phyloP scores from a whole-genome alignment of 2,888 invertebrate species.

The Chymomyza caudatula region DNA sequence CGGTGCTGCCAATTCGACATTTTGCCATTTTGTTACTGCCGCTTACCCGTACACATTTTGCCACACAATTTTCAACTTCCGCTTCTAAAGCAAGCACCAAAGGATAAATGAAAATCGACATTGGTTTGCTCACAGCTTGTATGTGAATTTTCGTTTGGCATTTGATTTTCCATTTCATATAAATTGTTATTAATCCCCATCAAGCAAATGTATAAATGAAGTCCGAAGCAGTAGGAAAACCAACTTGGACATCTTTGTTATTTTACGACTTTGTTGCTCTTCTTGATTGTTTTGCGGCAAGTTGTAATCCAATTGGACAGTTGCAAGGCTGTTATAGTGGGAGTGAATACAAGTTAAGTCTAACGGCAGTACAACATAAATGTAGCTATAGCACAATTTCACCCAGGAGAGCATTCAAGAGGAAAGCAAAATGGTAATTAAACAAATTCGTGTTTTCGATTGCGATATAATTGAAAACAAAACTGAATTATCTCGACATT shows the following conservation, averaged over 20 bases:
- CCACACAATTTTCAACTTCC: neutral
- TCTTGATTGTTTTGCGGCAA: neutral
- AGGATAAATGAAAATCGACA: slow-evolving; percentile 35
- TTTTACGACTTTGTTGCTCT: neutral
- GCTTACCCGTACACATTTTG: neutral
- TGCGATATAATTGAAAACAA: slow-evolving; percentile 8
- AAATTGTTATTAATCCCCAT: slow-evolving; percentile 20
- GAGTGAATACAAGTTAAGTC: neutral
- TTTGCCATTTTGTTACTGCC: slow-evolving; percentile 1
- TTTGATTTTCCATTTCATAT: slow-evolving; percentile 1
- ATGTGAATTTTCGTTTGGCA: slow-evolving; percentile 8
- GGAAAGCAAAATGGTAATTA: neutral
- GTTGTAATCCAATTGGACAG: neutral
- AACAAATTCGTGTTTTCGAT: slow-evolving; percentile 9
- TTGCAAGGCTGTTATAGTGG: neutral
- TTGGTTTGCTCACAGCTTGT: neutral
- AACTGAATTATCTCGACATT: neutral
- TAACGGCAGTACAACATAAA: too few relatives aligned
- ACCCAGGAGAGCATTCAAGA: neutral
- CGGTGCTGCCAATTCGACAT: neutral
- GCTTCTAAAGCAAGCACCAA: slow-evolving; percentile 13
- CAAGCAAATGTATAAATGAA: slow-evolving; percentile 11
- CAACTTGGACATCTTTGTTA: neutral
- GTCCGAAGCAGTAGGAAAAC: neutral
- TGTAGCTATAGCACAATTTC: neutral